Evolutionary conservation across 2,797 vertebrate species (phyloP).

Genomic region (Pelochelys cantorii): DNA sequence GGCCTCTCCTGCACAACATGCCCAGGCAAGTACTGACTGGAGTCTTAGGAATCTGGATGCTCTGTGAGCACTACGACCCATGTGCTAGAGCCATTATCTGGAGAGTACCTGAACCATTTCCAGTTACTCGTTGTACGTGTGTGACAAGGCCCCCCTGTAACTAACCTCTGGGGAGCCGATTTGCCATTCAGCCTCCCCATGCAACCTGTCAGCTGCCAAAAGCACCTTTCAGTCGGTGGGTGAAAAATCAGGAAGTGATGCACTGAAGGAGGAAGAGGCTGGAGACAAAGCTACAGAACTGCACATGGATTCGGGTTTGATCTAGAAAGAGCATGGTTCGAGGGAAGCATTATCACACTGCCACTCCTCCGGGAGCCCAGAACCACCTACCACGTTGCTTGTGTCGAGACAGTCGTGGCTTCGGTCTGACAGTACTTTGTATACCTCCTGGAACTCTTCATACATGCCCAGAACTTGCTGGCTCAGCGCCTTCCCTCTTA

Average conservation of each 20-base stretch:
- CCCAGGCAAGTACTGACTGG: not conserved
- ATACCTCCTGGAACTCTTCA: slow-evolving; percentile 86
- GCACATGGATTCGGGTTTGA: not conserved
- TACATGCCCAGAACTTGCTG: slow-evolving; percentile 85
- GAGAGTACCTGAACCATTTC: not conserved
- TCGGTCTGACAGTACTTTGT: slow-evolving; percentile 83
- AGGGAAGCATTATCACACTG: fast-evolving
- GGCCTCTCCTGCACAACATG: not conserved
- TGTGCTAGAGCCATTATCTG: not conserved
- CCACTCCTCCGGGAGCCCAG: fast-evolving
- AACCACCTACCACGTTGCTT: slow-evolving; percentile 80
- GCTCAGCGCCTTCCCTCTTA: slow-evolving; percentile 86
- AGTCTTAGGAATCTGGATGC: not conserved
- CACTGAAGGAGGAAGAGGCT: not conserved
- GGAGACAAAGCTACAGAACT: not conserved
- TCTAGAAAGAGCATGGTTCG: not conserved
- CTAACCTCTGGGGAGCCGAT: not conserved
- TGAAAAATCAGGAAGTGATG: fast-evolving
- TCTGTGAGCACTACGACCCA: not conserved
- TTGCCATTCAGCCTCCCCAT: not conserved
- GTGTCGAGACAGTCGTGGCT: slow-evolving; percentile 87
- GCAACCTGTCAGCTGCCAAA: not conserved
- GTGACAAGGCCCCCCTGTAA: not conserved
- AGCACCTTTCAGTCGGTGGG: not conserved
- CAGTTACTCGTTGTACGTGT: not conserved